These are phyloP conservation scores for Venusia cambrica DNA, from an alignment of 2,888 invertebrate species.

Conservation along the genomic window DNA sequence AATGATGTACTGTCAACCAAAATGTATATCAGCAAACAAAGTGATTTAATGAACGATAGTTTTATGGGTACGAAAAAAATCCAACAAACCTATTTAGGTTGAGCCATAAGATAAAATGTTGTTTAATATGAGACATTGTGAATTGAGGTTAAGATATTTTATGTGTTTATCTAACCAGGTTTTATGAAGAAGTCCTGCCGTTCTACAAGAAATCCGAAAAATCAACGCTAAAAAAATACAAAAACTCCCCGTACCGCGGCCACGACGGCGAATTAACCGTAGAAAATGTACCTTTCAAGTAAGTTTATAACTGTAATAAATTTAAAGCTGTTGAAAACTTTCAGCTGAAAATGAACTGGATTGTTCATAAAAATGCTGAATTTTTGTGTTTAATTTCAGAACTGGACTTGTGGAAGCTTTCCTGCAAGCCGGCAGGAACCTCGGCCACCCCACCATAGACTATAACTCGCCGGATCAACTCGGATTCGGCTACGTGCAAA, in stretches of 20 bases:
- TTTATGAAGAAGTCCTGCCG: constrained; percentile 80
- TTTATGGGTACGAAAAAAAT: no score
- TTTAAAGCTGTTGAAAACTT: constrained; percentile 31
- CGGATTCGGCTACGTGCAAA: constrained; percentile 79
- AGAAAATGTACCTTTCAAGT: constrained; percentile 82
- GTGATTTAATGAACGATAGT: no score
- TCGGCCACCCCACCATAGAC: constrained; percentile 80
- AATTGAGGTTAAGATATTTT: no score
- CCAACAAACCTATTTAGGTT: no score
- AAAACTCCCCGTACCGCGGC: constrained; percentile 78
- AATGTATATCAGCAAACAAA: no score
- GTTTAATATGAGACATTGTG: no score
- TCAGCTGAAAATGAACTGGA: no score
- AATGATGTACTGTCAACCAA: no score
- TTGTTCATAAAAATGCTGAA: no score
- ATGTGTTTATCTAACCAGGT: no score
- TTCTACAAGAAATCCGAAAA: constrained; percentile 84
- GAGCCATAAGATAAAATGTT: no score
- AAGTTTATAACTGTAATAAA: constrained; percentile 40
- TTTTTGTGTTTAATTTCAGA: constrained; percentile 43
- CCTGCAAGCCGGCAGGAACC: constrained; percentile 80
- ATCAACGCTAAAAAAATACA: constrained; percentile 69
- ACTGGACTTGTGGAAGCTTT: constrained; percentile 79
- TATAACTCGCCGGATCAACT: constrained; percentile 83
- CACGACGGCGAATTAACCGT: constrained; percentile 83